Evolutionary conservation across 2,888 invertebrate genomes (phyloP), one percentile per base, ranked within the genome.

Genomic region (Apomyelois bistriatella): DNA sequence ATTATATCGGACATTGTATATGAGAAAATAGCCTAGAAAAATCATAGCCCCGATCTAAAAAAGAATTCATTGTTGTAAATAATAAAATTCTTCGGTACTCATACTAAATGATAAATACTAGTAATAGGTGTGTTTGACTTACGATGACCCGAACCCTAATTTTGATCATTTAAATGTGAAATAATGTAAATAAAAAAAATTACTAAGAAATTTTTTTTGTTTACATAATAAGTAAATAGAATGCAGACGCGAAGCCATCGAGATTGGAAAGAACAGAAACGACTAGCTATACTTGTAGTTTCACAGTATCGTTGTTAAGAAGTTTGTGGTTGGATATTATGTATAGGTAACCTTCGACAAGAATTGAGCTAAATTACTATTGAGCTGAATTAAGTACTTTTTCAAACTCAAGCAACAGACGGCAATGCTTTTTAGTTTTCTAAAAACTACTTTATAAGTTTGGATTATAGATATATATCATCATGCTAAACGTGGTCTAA

Each of bases 21-120:
- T 73, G 65, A 67, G 88, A 74, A 82, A 93, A 85, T 62, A 93
- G 7, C 70, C 94, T 76, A 64, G 90, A 91, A 76, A 94, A 68
- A 73, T 94, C 84, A 85, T 93, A 76, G 72, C 90, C 85, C 94
- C 76, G 50, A 86, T 77, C 80, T 80, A 66, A 30, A 74, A 75
- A 57, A 32, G 22, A 22, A 22, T 5, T 6, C 2, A 32, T 9
- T 32, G 8, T 32, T 32, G 1, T 54, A 40, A 56, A 51, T 13
- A 52, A 7, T 12, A 13, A 22, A 17, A 32, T 32, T 16, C 17
- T 32, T 12, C 5, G 22, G 5, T 22, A 22, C 22, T 22, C 3
- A 22, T 22, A 22, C 22, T 22, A 3, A n/a, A 28, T 53, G 15
- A 17, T 1, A 32, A 54, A 10, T n/a, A n/a, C n/a, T n/a, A n/a